Evolutionary conservation across 2,797 vertebrate genomes (phyloP), one percentile per base, ranked within the genome.

Genomic region (Propithecus perrieri): DNA sequence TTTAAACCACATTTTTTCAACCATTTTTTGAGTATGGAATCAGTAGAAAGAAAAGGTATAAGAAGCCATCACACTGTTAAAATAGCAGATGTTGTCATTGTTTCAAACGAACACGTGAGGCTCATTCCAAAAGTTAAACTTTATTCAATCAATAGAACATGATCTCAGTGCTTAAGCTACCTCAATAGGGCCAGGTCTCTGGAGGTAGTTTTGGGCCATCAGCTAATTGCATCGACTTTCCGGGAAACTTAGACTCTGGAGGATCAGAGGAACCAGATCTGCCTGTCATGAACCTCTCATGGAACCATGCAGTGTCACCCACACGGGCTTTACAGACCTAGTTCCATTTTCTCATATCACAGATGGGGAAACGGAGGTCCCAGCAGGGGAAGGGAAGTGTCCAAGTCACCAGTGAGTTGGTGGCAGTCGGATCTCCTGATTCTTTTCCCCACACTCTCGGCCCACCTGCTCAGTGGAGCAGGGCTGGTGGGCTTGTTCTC

Each of bases 131-230:
- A 7, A 85, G 59, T 26, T 28, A 46, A 71, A 80, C 72, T 97
- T 91, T 83, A 95, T 89, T 97, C 72, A 84, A 30, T 92, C 33
- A 12, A 33, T 18, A 89, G 33, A 89, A 86, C 84, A 85, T 26
- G 53, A 91, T 55, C 55, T 95, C 57, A 50, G 84, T 13, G 18
- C 63, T 65, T 50, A 33, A 38, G 78, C 84, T 1, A 2, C 43
- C 74, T 72, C 26, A 71, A 33, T 0, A 85, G 46, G 48, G 63
- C 30, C 22, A 85, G 35, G 76, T 78, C 85, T 93, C 85, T 59
- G 57, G 78, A 92, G 50, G 72, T n/a, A 61, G 53, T 35, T 59
- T 48, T 35, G 41, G 76, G 72, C 26, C 61, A 85, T 41, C 48
- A 41, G 65, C 50, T 61, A 85, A 72, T 48, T 65, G 30, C 63